Percentiles rank a stretch among this genome's conserved stretches.
These are phyloP conservation scores for Heliconius ethilla DNA, from an alignment of 2,888 invertebrate species.

Conservation along the genomic window DNA sequence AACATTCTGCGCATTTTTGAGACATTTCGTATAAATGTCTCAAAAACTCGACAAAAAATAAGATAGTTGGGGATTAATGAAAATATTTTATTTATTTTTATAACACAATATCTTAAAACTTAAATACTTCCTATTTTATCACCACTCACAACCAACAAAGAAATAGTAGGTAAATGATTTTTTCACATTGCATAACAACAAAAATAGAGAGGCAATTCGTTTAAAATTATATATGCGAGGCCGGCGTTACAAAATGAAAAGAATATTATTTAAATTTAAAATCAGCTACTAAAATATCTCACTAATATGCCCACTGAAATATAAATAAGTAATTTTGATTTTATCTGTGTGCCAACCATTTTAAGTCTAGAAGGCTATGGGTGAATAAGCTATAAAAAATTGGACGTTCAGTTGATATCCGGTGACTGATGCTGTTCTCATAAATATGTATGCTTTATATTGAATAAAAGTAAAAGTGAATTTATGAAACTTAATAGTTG, in stretches of 20 bases:
- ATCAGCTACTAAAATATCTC: slow-evolving; percentile 25
- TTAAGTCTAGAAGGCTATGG: slow-evolving; percentile 46
- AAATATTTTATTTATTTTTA: neutral
- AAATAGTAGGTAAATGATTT: neutral
- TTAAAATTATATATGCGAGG: slow-evolving; percentile 16
- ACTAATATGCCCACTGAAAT: slow-evolving; percentile 35
- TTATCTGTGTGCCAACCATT: slow-evolving; percentile 53
- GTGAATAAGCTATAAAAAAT: slow-evolving; percentile 42
- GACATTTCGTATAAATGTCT: too few relatives aligned
- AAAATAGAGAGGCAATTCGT: slow-evolving; percentile 7
- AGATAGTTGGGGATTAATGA: neutral
- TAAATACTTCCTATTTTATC: neutral
- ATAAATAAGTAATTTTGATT: slow-evolving; percentile 63
- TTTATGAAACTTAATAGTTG: slow-evolving; percentile 60
- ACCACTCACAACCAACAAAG: neutral
- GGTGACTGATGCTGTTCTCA: slow-evolving; percentile 65
- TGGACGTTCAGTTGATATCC: slow-evolving; percentile 40
- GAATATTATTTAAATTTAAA: slow-evolving; percentile 9
- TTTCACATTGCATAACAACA: slow-evolving; percentile 13
- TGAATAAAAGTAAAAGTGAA: slow-evolving; percentile 78
- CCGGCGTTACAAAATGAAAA: slow-evolving; percentile 17
- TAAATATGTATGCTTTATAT: slow-evolving; percentile 70
- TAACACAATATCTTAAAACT: too few relatives aligned
- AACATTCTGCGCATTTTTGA: neutral
- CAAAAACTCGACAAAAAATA: too few relatives aligned